Evolutionary conservation across 2,113 vertebrate species (phyloP).

Genomic region (Gallinago jamesoni): DNA sequence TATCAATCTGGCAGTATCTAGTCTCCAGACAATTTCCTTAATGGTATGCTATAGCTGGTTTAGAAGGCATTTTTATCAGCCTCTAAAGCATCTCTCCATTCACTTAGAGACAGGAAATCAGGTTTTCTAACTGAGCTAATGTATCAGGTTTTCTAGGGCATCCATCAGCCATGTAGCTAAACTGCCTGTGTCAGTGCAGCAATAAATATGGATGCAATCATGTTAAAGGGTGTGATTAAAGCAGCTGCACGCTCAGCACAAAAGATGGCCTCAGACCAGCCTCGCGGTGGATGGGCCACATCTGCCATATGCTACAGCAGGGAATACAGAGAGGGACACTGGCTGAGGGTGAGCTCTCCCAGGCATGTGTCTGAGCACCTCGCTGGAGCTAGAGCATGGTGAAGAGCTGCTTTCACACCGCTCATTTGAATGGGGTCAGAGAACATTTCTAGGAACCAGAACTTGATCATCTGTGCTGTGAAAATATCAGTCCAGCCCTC

Average conservation of each 20-base stretch:
- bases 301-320: fast-evolving
- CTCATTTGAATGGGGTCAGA: neutral
- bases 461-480: neutral
- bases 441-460: neutral
- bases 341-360: neutral
- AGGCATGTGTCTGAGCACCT: fast-evolving
- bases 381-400: neutral
- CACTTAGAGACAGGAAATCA: slow-evolving; percentile 39
- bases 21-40: slow-evolving; percentile 55
- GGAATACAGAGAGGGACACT: neutral
- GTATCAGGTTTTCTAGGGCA: slow-evolving; percentile 5
- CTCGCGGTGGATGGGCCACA: neutral
- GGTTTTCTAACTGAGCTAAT: slow-evolving; percentile 39
- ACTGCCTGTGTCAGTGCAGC: slow-evolving; percentile 2
- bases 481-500: neutral
- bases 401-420: neutral
- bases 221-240: slow-evolving; percentile 38
- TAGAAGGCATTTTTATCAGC: slow-evolving; percentile 2
- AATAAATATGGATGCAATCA: slow-evolving; percentile 50
- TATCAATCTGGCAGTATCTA: slow-evolving; percentile 29
- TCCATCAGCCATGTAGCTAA: slow-evolving; percentile 20
- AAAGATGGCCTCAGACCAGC: neutral
- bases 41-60: slow-evolving; percentile 20
- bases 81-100: neutral
- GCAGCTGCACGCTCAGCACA: neutral